Conservation (phyloP, 2,113 vertebrate genomes). For the Zapornia atra region DNA sequence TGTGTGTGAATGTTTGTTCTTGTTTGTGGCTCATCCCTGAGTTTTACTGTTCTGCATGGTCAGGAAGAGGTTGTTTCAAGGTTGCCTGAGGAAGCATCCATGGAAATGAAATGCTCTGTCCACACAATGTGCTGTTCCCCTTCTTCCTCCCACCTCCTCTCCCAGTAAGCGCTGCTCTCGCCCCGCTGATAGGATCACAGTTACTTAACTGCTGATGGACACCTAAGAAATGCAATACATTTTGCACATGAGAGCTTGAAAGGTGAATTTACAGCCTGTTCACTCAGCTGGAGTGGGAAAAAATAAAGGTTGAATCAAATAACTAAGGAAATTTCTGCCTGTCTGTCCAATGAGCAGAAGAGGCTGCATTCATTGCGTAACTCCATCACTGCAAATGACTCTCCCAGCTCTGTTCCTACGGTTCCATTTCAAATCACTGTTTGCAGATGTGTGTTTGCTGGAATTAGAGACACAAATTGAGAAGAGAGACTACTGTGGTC, state of each 20-base stretch:
- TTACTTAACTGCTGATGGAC: not conserved
- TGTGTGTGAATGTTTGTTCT: not conserved
- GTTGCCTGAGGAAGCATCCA: not conserved
- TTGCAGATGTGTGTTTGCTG: slow-evolving; percentile 55
- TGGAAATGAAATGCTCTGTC: not conserved
- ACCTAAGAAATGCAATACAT: not conserved
- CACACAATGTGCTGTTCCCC: not conserved
- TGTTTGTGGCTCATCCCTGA: not conserved
- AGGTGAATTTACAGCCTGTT: not conserved
- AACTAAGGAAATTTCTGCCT: slow-evolving; percentile 5
- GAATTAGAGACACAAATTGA: slow-evolving; percentile 28
- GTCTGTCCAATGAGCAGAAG: not conserved
- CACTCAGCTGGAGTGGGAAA: not conserved
- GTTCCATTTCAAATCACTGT: slow-evolving; percentile 30
- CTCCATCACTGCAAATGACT: slow-evolving; percentile 7
- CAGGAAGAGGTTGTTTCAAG: not conserved
- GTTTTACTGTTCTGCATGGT: not conserved
- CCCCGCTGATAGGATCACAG: not conserved
- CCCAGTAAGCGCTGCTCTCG: not conserved
- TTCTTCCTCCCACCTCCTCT: not conserved
- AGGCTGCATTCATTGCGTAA: not conserved
- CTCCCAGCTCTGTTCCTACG: slow-evolving; percentile 26
- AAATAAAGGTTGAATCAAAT: not conserved
- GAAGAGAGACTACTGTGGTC: slow-evolving; percentile 32
- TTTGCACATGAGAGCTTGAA: not conserved